A percentile compares a stretch with the other conserved stretches of the same genome.
phyloP scores from a whole-genome alignment of 2,113 vertebrate species.

The Formicarius rufipectus region DNA sequence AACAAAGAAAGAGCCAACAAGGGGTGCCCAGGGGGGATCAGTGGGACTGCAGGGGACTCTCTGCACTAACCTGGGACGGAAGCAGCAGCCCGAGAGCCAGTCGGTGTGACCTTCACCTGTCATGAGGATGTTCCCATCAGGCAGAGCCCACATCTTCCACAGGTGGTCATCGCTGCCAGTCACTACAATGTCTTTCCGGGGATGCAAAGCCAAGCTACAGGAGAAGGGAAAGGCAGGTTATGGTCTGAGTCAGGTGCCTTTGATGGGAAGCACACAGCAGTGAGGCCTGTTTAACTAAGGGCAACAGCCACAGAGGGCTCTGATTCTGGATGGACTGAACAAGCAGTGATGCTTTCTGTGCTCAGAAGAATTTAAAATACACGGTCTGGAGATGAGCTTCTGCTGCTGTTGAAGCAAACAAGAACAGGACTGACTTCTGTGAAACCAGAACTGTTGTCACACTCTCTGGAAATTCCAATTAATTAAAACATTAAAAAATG shows the following conservation, averaged over 20 bases:
- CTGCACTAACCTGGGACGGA: slow-evolving; percentile 79
- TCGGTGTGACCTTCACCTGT: slow-evolving; percentile 79
- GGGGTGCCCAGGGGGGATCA: neutral
- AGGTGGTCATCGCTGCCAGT: slow-evolving; percentile 75
- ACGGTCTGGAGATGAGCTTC: neutral
- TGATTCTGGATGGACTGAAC: neutral
- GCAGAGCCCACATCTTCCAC: slow-evolving; percentile 80
- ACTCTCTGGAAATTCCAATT: neutral
- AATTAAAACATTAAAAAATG: neutral
- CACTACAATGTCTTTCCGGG: slow-evolving; percentile 66
- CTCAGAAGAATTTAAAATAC: neutral
- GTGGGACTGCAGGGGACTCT: neutral
- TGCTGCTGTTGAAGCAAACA: neutral
- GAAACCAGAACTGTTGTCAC: neutral
- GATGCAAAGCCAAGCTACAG: slow-evolving; percentile 71
- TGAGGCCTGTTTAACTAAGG: neutral
- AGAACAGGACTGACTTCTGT: neutral
- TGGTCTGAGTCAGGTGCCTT: neutral
- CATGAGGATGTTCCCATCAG: slow-evolving; percentile 72
- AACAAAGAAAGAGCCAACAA: neutral
- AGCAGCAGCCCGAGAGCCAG: slow-evolving; percentile 82
- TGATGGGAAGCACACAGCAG: neutral
- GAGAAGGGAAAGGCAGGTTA: neutral
- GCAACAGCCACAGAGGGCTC: neutral
- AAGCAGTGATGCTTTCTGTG: neutral